A percentile compares a stretch with the other conserved stretches of the same genome.
These are phyloP conservation scores for Lates calcarifer DNA, from an alignment of 2,113 vertebrate species.

Conservation along the genomic window DNA sequence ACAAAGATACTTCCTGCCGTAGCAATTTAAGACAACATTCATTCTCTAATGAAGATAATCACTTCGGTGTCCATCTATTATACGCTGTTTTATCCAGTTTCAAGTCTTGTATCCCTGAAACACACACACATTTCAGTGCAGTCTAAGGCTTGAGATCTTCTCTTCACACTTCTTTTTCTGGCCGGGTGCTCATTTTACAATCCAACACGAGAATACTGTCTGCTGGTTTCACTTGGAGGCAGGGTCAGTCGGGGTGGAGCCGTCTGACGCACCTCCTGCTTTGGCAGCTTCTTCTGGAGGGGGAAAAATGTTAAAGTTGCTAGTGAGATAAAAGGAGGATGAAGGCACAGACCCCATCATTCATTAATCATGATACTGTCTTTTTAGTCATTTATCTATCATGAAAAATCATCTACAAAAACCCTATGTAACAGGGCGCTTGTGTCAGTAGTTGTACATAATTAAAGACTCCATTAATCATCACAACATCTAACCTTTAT, in stretches of 20 bases:
- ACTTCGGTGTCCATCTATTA: not conserved
- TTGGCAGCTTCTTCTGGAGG: conserved; percentile 70
- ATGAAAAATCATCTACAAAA: conserved; percentile 29
- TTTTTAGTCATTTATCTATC: not conserved
- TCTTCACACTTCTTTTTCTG: conserved; percentile 3
- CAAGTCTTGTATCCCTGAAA: not conserved
- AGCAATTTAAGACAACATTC: conserved; percentile 26
- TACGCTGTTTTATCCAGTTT: conserved; percentile 1
- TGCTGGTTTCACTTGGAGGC: conserved; percentile 69
- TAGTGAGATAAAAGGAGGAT: conserved; percentile 1
- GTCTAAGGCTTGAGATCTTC: not conserved
- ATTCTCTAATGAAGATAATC: conserved; percentile 11
- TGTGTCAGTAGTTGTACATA: conserved; percentile 31
- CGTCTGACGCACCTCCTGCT: conserved; percentile 53
- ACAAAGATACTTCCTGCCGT: conserved; percentile 24
- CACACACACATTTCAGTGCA: not conserved
- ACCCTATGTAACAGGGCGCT: not conserved
- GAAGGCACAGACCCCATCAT: not conserved
- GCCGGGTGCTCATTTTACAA: not conserved
- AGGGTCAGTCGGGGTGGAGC: conserved; percentile 52
- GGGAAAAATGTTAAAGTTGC: conserved; percentile 20
- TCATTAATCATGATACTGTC: not conserved
- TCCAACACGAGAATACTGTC: not conserved
- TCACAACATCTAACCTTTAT: conserved; percentile 85
- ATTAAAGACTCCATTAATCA: conserved; percentile 42